Evolutionary conservation across 2,797 vertebrate genomes (phyloP).

Genomic region (Pseudomugil gertrudae): DNA sequence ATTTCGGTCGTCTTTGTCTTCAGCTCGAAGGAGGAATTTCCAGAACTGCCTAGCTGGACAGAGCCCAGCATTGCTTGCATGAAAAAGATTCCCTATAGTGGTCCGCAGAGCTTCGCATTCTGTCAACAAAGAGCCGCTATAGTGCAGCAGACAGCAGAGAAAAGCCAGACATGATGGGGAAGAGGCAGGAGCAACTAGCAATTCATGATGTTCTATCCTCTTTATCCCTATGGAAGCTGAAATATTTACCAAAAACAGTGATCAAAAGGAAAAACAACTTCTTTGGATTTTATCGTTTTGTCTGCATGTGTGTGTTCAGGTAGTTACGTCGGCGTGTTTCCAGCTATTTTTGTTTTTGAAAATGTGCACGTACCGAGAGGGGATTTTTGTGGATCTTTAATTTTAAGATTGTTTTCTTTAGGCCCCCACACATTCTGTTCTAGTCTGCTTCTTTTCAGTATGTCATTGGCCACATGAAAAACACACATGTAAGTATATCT

Average conservation of each 20-base stretch:
- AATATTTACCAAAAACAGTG: conserved; percentile 41
- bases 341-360: conserved; percentile 24
- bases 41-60: conserved; percentile 50
- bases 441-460: conserved; percentile 50
- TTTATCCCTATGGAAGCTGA: conserved; percentile 25
- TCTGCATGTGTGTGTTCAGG: conserved; percentile 13
- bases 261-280: conserved; percentile 31
- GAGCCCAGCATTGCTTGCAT: conserved; percentile 32
- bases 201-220: conserved; percentile 34
- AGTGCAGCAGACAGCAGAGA: conserved; percentile 39
- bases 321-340: conserved; percentile 6
- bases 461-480: conserved; percentile 41
- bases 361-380: conserved; percentile 7
- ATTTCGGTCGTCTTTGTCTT: conserved; percentile 43
- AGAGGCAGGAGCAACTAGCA: conserved; percentile 19
- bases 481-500: background rate
- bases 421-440: conserved; percentile 40
- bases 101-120: conserved; percentile 37
- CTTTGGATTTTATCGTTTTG: conserved; percentile 12
- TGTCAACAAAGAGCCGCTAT: conserved; percentile 50
- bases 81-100: conserved; percentile 50
- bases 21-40: conserved; percentile 42
- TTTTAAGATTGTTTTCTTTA: conserved; percentile 50
- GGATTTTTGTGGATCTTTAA: conserved; percentile 50
- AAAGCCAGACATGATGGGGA: conserved; percentile 33